These are phyloP conservation scores for Bicyclus anynana DNA, from an alignment of 1,140 invertebrate species.

Conservation along the genomic window DNA sequence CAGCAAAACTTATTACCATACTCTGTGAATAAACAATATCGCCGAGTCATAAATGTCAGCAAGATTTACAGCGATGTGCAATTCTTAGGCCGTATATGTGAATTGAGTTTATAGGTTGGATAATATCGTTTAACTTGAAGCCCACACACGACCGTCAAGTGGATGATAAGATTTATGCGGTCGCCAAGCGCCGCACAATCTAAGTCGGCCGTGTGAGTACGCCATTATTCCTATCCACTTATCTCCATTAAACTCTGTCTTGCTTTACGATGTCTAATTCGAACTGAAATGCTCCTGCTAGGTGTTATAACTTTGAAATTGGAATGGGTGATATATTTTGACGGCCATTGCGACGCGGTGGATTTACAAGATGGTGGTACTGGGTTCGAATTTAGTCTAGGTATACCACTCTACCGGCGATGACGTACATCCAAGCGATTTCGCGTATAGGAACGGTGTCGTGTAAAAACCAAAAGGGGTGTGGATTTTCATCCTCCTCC, in stretches of 20 bases:
- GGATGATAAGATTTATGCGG: constrained; percentile 21
- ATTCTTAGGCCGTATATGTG: neutral
- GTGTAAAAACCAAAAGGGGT: too few species aligned
- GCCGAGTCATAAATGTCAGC: too few species aligned
- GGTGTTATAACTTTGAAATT: constrained; percentile 21
- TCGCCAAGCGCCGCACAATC: constrained; percentile 19
- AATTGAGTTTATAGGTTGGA: neutral
- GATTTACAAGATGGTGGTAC: too few species aligned
- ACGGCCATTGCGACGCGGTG: too few species aligned
- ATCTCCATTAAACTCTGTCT: neutral
- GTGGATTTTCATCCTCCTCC: too few species aligned
- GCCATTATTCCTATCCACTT: neutral
- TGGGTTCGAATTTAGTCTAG: too few species aligned
- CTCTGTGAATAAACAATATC: too few species aligned
- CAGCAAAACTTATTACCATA: too few species aligned
- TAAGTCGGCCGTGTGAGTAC: constrained; percentile 9
- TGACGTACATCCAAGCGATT: too few species aligned
- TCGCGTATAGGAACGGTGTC: too few species aligned
- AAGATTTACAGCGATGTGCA: neutral
- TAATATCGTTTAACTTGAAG: neutral
- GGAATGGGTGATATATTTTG: constrained; percentile 4
- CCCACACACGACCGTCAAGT: constrained; percentile 11
- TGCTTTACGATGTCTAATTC: constrained; percentile 18
- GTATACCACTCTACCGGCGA: too few species aligned
- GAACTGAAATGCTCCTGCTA: constrained; percentile 19